Evolutionary conservation across 2,797 vertebrate genomes (phyloP).

Genomic region (Rousettus madagascariensis): DNA sequence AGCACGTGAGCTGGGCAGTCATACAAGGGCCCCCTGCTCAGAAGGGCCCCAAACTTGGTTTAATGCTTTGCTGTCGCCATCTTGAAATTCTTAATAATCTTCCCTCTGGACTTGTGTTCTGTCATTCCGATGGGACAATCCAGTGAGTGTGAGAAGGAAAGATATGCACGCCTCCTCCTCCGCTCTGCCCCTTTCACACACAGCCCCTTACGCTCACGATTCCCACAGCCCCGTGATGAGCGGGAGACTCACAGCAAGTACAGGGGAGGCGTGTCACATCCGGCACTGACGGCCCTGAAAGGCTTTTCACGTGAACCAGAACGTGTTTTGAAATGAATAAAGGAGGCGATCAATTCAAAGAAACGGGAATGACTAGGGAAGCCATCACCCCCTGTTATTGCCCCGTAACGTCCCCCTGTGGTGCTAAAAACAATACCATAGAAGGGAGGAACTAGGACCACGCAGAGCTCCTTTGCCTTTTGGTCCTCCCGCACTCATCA

Average conservation of each 20-base stretch:
- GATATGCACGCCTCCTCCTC: not conserved
- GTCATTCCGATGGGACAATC: not conserved
- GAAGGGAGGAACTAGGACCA: not conserved
- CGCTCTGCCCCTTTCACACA: not conserved
- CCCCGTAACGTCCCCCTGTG: no score
- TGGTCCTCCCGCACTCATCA: not conserved
- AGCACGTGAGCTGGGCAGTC: not conserved
- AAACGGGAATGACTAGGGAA: not conserved
- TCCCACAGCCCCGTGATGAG: not conserved
- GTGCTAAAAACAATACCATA: not conserved
- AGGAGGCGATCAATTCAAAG: not conserved
- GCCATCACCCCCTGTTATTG: not conserved
- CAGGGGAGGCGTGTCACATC: not conserved
- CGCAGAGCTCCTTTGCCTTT: not conserved
- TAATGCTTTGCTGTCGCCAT: not conserved
- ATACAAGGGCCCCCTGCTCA: not conserved
- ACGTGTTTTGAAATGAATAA: not conserved
- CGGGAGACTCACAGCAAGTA: not conserved
- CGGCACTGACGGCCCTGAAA: not conserved
- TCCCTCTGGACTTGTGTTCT: not conserved
- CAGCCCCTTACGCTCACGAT: not conserved
- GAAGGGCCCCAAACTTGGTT: not conserved
- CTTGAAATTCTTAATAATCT: not conserved
- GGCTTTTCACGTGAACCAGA: not conserved
- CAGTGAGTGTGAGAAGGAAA: not conserved